A percentile compares a stretch with the other conserved stretches of the same genome.
Evolutionary conservation across 2,113 vertebrate genomes (phyloP).

Genomic region (Anser cygnoides): DNA sequence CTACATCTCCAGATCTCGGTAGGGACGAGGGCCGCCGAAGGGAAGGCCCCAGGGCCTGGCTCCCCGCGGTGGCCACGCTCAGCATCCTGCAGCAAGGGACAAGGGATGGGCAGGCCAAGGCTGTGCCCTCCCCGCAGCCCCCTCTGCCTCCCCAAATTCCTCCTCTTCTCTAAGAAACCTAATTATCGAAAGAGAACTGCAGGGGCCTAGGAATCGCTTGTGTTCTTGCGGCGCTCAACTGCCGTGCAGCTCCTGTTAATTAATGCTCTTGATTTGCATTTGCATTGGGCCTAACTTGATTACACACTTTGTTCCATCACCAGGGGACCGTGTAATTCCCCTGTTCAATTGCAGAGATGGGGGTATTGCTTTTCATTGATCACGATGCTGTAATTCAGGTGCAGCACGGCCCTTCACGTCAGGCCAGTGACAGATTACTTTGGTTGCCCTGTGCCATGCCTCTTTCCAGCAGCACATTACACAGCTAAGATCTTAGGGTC

Average conservation of each 20-base stretch:
- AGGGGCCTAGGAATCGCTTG: not conserved
- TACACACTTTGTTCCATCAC: not conserved
- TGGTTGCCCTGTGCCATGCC: not conserved
- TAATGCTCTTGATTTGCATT: not conserved
- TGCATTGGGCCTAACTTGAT: not conserved
- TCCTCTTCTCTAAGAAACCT: not conserved
- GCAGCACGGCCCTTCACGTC: accelerated
- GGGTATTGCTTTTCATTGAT: not conserved
- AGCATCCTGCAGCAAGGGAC: not conserved
- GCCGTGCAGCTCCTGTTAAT: not conserved
- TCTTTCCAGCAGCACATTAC: not conserved
- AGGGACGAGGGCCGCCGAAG: not conserved
- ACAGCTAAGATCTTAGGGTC: not conserved
- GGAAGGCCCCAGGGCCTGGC: not conserved
- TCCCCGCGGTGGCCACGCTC: not conserved
- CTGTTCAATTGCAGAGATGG: not conserved
- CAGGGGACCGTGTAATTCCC: not conserved
- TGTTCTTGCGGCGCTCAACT: not conserved
- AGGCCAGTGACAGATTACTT: not conserved
- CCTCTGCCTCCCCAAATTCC: not conserved
- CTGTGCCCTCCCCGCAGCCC: not conserved
- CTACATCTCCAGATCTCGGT: not conserved
- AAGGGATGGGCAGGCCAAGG: not conserved
- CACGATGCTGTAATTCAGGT: not conserved
- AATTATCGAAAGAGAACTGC: not conserved